Evolutionary conservation across 1,140 invertebrate genomes (phyloP), one percentile per base, ranked within the genome.

Genomic region (Gerris buenoi): DNA sequence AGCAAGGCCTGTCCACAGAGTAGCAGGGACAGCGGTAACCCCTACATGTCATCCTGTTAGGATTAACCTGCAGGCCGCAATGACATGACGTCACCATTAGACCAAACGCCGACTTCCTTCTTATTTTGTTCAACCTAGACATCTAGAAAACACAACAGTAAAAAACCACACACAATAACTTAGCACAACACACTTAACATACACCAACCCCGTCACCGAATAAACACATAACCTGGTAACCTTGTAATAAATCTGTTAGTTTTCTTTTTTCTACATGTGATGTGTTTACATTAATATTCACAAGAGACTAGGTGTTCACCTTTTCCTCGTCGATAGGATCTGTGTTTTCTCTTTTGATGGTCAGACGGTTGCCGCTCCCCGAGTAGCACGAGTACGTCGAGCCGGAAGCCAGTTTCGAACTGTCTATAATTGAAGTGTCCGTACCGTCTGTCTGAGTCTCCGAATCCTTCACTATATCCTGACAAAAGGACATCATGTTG

Each of bases 11-110:
- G 73, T 84, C 87, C 72, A 88, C 89, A 65, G 90, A 89, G 78
- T 95, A 96, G 79, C 93, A 96, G 0, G 92, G 90, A 81, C 93
- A 96, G 68, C 92, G 81, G 76, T 95, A 92, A 1, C 92, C 91
- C 76, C 91, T 93, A 78, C 93, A 96, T 0, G 91, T 94, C 63
- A 94, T 77, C 77, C 93, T 94, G 14, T 90, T 91, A 15, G 91
- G 91, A 68, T 86, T 87, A 5, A 88, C 82, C 0, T 91, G 91
- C 22, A 90, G 89, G 78, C 91, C 90, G n/a, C 92, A 92, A 82
- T 92, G 95, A 68, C 91, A 81, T 76, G 92, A 95, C 14, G 89
- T 89, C 89, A 93, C 18, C 88, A 88, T 82, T 84, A 86, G 77
- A 81, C 73, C 73, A 78, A 71, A 77, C 73, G 74, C 74, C 26